Base-by-base conservation (phyloP, 2,113 vertebrate species). In the Antechinus flavipes region DNA sequence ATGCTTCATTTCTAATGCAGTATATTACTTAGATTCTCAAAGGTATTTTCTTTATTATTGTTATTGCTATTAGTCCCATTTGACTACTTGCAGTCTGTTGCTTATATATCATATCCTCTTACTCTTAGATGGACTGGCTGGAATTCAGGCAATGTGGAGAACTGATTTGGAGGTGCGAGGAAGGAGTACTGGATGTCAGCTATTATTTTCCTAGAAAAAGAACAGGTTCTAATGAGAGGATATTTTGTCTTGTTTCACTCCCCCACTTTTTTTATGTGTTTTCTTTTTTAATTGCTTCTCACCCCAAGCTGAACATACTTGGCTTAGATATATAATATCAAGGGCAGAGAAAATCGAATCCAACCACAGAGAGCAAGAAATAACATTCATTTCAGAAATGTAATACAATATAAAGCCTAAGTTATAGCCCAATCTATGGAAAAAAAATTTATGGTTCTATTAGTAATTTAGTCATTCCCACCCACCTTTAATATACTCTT, bases 251-350 rank as follows among this genome's bases (percentile, higher is more conserved):
- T 46, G 6, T 3, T 0, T 54, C 49, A 58, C 23, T 19, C 5
- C 52, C 16, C n/a, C 35, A 24, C 23, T 26, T 22, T 93, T 93
- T 89, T 92, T 76, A 19, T 90, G 53, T 54, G 91, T 95, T 91
- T 49, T 76, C 68, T 76, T 23, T 54, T 94, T 94, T 90, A 91
- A 58, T 42, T 84, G 42, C 58, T 95, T 94, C 68, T 96, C 50
- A 54, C 46, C 46, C 14, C 52, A 91, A 96, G 84, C 26, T 54
- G 54, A 54, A 42, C 56, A 54, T 68, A 54, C 16, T 91, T 14
- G 27, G 58, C 25, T 42, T 42, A 42, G 35, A 84, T 22, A 19
- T 42, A 84, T 84, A 84, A 42, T 84, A 42, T 84, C 61, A 91
- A 92, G 22, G 47, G 68, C 1, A 46, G 49, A 92, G 23, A 26